Conservation (phyloP, 2,888 invertebrate genomes). For the Gymnocheta viridis region DNA sequence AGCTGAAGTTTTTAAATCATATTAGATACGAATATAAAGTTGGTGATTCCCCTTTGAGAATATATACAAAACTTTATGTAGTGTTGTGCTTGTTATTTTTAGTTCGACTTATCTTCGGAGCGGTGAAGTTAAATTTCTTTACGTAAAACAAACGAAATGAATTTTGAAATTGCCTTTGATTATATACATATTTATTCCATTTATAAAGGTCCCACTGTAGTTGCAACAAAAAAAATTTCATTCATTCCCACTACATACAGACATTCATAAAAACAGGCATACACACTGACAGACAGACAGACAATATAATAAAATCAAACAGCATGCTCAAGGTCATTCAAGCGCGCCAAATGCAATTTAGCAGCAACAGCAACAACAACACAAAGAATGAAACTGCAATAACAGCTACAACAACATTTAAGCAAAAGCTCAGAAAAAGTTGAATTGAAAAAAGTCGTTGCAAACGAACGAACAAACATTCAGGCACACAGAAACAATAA, state of each 20-base stretch:
- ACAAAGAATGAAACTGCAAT: slow-evolving; percentile 12
- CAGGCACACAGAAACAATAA: neutral
- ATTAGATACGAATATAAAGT: too few relatives aligned
- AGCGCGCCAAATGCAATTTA: slow-evolving; percentile 71
- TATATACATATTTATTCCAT: neutral
- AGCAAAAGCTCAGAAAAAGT: slow-evolving; percentile 27
- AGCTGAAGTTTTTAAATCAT: too few relatives aligned
- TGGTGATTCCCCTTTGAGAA: too few relatives aligned
- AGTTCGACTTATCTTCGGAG: too few relatives aligned
- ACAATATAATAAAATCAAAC: slow-evolving; percentile 54
- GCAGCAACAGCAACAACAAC: slow-evolving; percentile 35
- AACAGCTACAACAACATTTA: slow-evolving; percentile 26
- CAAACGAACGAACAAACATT: slow-evolving; percentile 19
- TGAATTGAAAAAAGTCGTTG: slow-evolving; percentile 15
- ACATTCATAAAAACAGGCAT: neutral
- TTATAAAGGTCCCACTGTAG: neutral
- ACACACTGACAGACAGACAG: neutral
- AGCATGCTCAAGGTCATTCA: slow-evolving; percentile 73
- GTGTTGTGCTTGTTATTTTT: too few relatives aligned
- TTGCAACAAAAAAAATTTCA: neutral
- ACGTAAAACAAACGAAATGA: too few relatives aligned
- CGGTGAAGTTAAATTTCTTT: too few relatives aligned
- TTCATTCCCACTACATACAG: slow-evolving; percentile 31
- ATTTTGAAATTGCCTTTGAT: neutral
- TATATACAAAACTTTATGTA: too few relatives aligned